phyloP scores from a whole-genome alignment of 1,140 invertebrate genomes.

The Zaprionus capensis region DNA sequence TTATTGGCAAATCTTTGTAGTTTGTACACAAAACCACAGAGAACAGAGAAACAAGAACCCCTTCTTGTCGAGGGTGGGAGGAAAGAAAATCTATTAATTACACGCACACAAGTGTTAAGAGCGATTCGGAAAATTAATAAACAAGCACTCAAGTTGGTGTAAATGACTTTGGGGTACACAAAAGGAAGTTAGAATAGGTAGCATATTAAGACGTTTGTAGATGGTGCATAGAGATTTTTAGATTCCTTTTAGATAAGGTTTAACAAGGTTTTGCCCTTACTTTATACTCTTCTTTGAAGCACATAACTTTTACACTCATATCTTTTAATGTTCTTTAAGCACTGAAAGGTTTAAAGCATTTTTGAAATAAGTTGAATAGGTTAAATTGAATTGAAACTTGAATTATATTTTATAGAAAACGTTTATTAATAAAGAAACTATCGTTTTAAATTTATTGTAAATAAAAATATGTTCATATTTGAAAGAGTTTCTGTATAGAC shows the following conservation, averaged over 20 bases:
- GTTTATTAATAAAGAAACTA: too few species aligned
- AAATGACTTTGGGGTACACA: conserved; percentile 2
- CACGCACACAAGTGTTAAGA: neutral
- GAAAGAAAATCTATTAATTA: conserved; percentile 1
- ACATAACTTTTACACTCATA: too few species aligned
- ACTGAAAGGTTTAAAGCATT: neutral
- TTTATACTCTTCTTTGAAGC: too few species aligned
- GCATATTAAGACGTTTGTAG: neutral
- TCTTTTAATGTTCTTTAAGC: too few species aligned
- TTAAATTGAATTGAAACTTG: neutral
- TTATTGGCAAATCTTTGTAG: conserved; percentile 12
- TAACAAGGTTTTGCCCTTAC: too few species aligned
- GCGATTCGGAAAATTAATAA: conserved; percentile 1
- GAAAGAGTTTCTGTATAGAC: too few species aligned
- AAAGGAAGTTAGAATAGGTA: neutral
- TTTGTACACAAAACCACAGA: conserved; percentile 6
- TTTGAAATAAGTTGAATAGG: neutral
- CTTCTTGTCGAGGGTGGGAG: neutral
- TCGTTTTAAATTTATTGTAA: too few species aligned
- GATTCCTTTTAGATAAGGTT: neutral
- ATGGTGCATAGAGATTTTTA: neutral
- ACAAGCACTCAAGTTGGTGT: neutral
- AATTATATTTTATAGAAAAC: too few species aligned
- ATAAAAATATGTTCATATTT: too few species aligned
- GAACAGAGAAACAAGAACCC: neutral